phyloP scores from a whole-genome alignment of 2,113 vertebrate genomes.

The Catagonus wagneri region DNA sequence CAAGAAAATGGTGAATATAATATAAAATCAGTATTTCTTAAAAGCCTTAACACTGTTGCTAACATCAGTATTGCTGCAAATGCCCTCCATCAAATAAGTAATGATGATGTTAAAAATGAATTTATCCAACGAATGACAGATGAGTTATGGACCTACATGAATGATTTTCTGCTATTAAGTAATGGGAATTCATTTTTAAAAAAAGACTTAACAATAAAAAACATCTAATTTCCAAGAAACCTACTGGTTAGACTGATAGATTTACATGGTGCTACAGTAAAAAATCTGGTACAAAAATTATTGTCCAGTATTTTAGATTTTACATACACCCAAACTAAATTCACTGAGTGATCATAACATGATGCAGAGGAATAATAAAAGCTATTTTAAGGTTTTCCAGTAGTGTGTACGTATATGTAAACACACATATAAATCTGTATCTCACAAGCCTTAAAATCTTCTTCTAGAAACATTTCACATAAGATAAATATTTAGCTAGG shows the following conservation, averaged over 20 bases:
- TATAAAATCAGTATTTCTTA: constrained; percentile 1
- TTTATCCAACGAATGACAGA: background rate
- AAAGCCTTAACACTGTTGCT: background rate
- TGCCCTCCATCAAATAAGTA: background rate
- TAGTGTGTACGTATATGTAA: too few species aligned
- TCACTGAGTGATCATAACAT: background rate
- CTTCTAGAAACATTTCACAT: background rate
- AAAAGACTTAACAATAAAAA: constrained; percentile 22
- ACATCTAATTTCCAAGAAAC: constrained; percentile 32
- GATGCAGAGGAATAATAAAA: background rate
- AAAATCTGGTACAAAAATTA: background rate
- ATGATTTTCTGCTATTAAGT: background rate
- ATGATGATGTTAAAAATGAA: constrained; percentile 14
- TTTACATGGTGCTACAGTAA: background rate
- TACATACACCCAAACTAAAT: background rate
- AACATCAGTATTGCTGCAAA: background rate
- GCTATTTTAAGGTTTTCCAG: constrained; percentile 12
- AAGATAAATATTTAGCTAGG: background rate
- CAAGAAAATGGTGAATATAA: background rate
- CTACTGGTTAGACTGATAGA: background rate
- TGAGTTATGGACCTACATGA: constrained; percentile 11
- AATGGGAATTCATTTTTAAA: background rate
- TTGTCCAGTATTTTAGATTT: background rate
- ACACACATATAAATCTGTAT: background rate
- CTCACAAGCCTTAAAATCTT: background rate